Evolutionary conservation across 2,888 invertebrate genomes (phyloP).

Genomic region (Yponomeuta malinellus): DNA sequence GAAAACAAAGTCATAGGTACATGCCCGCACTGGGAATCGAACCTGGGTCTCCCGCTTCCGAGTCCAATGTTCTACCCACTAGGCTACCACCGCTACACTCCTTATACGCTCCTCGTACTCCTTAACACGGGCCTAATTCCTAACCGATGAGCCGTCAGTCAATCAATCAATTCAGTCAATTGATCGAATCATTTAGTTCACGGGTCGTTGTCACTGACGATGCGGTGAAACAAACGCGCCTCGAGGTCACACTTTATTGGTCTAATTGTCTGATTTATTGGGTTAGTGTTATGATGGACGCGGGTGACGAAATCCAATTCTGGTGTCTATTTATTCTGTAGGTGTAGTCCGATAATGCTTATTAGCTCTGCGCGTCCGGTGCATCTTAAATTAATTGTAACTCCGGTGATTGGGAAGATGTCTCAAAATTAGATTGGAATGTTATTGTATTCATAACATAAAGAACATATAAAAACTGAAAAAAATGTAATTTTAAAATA

Average conservation of each 20-base stretch:
- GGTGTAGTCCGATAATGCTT: too few species aligned
- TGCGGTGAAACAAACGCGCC: constrained; percentile 12
- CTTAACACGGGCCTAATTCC: neutral
- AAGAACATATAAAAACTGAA: too few species aligned
- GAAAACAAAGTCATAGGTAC: too few species aligned
- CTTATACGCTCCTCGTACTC: neutral
- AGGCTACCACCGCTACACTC: neutral
- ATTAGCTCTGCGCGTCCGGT: too few species aligned
- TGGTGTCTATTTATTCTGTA: neutral
- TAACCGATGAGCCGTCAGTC: constrained; percentile 21
- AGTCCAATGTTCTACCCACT: too few species aligned
- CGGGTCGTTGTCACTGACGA: constrained; percentile 9
- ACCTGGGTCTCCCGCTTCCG: too few species aligned
- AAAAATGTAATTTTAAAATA: too few species aligned
- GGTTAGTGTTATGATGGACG: neutral
- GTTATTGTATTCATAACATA: too few species aligned
- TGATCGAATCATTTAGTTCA: constrained; percentile 27
- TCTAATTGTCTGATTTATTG: constrained; percentile 12
- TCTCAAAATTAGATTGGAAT: too few species aligned
- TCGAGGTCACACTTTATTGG: constrained; percentile 21
- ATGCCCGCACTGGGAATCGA: too few species aligned
- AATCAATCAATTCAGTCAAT: constrained; percentile 24
- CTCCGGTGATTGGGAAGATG: too few species aligned
- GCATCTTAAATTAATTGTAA: too few species aligned
- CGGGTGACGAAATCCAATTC: constrained; percentile 3